Conservation (phyloP, 2,888 invertebrate genomes). For the Pollenia angustigena region DNA sequence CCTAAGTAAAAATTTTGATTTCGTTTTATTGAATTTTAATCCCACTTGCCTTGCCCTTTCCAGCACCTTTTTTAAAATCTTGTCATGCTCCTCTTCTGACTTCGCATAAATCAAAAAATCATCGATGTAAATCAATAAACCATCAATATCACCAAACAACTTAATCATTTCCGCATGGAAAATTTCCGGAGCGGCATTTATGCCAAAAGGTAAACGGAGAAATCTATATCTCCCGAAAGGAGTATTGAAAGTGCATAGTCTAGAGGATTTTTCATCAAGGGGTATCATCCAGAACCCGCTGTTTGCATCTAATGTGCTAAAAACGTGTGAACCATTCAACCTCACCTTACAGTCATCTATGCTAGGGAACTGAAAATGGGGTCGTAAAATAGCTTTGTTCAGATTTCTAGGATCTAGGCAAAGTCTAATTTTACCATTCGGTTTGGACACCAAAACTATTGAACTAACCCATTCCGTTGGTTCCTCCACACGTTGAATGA, state of each 20-base stretch:
- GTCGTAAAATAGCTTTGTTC: slow-evolving; percentile 3
- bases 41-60: too few species aligned
- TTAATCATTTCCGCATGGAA: slow-evolving; percentile 36
- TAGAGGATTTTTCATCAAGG: background rate
- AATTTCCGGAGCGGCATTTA: slow-evolving; percentile 27
- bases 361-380: too few species aligned
- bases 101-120: too few species aligned
- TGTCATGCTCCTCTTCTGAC: too few species aligned
- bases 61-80: too few species aligned
- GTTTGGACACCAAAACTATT: background rate
- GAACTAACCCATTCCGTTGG: background rate
- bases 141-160: slow-evolving; percentile 58
- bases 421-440: slow-evolving; percentile 21
- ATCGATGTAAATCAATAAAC: slow-evolving; percentile 56
- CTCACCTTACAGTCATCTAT: slow-evolving; percentile 6
- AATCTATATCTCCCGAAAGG: background rate
- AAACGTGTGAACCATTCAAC: background rate
- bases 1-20: too few species aligned
- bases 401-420: slow-evolving; percentile 26
- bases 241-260: background rate
- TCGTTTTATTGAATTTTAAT: too few species aligned
- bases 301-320: slow-evolving; percentile 19
- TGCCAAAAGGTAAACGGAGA: slow-evolving; percentile 30
- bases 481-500: background rate
- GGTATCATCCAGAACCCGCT: slow-evolving; percentile 20